A percentile compares a stretch with the other conserved stretches of the same genome.
These are phyloP conservation scores for Aspidoscelis tigris DNA, from an alignment of 2,113 vertebrate genomes.

Conservation along the genomic window DNA sequence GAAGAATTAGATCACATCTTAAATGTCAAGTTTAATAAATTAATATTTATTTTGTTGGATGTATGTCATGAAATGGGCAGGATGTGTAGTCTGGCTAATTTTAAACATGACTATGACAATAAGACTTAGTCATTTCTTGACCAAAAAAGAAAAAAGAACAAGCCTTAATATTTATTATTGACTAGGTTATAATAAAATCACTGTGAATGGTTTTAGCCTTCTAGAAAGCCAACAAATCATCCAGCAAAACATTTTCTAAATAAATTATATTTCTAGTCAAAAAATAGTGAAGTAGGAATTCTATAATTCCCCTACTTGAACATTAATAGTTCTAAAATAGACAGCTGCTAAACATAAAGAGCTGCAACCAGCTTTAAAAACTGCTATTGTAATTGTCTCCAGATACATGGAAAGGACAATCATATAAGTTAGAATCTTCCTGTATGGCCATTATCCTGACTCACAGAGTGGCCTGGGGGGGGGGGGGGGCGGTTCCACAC, in stretches of 20 bases:
- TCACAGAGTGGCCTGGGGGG: too few species aligned
- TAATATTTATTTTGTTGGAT: constrained; percentile 71
- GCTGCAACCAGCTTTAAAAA: constrained; percentile 41
- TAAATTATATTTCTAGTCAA: constrained; percentile 37
- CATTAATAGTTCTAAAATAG: constrained; percentile 55
- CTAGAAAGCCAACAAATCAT: constrained; percentile 55
- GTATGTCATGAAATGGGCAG: constrained; percentile 69
- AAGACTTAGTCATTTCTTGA: constrained; percentile 62
- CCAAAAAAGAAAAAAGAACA: constrained; percentile 63
- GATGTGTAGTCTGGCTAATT: constrained; percentile 63
- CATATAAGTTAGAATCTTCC: constrained; percentile 44
- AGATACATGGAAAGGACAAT: constrained; percentile 34
- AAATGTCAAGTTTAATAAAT: constrained; percentile 71
- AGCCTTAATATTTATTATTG: constrained; percentile 59
- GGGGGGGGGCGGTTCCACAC: too few species aligned
- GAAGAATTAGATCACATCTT: constrained; percentile 67
- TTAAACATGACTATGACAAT: constrained; percentile 54
- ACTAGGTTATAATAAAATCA: constrained; percentile 60
- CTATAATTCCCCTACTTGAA: constrained; percentile 52
- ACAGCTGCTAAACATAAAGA: constrained; percentile 34
- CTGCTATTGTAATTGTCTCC: constrained; percentile 46
- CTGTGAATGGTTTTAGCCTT: constrained; percentile 49
- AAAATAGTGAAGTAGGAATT: constrained; percentile 40
- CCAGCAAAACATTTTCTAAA: constrained; percentile 53
- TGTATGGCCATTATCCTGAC: background rate